Evolutionary conservation across 2,797 vertebrate genomes (phyloP).

Genomic region (Vespertilio murinus): DNA sequence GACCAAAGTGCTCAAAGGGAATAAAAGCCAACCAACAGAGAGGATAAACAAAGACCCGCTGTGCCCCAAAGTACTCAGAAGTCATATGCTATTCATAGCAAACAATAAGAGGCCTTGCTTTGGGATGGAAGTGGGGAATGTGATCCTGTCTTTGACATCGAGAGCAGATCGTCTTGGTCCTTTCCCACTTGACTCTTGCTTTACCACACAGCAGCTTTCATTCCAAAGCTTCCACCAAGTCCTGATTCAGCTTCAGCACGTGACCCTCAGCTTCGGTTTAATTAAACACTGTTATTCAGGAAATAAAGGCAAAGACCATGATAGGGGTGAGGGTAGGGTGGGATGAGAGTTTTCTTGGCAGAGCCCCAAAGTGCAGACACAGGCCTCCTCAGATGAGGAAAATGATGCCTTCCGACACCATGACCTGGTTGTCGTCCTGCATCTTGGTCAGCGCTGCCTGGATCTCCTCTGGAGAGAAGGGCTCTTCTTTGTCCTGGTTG

Average conservation of each 20-base stretch:
- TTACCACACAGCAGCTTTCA: background rate
- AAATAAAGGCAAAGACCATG: background rate
- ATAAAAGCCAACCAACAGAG: background rate
- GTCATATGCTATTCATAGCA: background rate
- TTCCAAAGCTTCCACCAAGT: background rate
- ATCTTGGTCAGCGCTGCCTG: constrained; percentile 89
- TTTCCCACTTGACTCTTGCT: background rate
- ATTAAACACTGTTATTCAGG: background rate
- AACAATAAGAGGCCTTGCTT: background rate
- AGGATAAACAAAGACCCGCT: background rate
- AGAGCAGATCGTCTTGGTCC: no score
- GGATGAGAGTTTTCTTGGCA: background rate
- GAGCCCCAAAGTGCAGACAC: background rate
- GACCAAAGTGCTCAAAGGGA: background rate
- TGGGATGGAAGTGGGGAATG: no score
- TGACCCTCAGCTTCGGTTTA: background rate
- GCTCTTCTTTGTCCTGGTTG: constrained; percentile 85
- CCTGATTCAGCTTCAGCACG: background rate
- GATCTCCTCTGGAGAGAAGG: constrained; percentile 89
- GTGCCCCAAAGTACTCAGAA: background rate
- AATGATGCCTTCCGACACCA: constrained; percentile 96
- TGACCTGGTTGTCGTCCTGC: constrained; percentile 98
- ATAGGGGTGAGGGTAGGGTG: rapidly evolving
- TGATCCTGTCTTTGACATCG: background rate
- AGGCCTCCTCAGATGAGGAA: constrained; percentile 92